Evolutionary conservation across 2,888 invertebrate genomes (phyloP).

Genomic region (Archaeoteleia sp.): DNA sequence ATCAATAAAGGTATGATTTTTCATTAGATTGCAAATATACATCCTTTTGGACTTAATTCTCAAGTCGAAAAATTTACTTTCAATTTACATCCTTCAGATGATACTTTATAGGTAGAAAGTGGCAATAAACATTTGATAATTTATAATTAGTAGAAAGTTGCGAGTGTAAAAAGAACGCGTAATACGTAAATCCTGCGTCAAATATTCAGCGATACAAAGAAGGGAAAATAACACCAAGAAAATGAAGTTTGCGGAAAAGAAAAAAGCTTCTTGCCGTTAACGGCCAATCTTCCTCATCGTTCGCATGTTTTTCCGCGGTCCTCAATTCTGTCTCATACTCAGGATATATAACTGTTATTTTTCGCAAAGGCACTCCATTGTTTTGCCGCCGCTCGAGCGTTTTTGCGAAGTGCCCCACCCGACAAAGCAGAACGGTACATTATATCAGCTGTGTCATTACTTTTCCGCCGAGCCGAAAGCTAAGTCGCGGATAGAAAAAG

Average conservation of each 20-base stretch:
- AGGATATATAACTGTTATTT: slow-evolving; percentile 69
- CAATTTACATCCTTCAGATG: too few species aligned
- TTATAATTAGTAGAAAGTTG: too few species aligned
- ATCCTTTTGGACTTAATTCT: too few species aligned
- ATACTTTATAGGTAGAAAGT: too few species aligned
- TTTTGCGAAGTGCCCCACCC: slow-evolving; percentile 60
- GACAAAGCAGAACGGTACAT: slow-evolving; percentile 68
- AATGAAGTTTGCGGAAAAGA: slow-evolving; percentile 41
- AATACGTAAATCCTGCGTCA: neutral
- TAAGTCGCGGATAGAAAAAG: slow-evolving; percentile 59
- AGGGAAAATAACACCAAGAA: slow-evolving; percentile 8
- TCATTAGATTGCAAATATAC: too few species aligned
- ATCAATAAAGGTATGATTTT: too few species aligned
- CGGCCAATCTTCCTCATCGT: slow-evolving; percentile 66
- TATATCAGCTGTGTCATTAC: slow-evolving; percentile 70
- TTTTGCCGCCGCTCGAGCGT: slow-evolving; percentile 54
- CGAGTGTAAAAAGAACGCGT: too few species aligned
- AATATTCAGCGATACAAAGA: neutral
- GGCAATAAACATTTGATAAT: too few species aligned
- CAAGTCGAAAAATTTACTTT: too few species aligned
- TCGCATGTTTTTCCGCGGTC: slow-evolving; percentile 63
- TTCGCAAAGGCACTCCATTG: slow-evolving; percentile 68
- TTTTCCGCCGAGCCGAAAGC: slow-evolving; percentile 62
- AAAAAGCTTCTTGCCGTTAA: slow-evolving; percentile 66
- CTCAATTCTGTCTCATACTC: slow-evolving; percentile 62